phyloP scores from a whole-genome alignment of 2,888 invertebrate species.

The Drosophila pseudotalamancana region DNA sequence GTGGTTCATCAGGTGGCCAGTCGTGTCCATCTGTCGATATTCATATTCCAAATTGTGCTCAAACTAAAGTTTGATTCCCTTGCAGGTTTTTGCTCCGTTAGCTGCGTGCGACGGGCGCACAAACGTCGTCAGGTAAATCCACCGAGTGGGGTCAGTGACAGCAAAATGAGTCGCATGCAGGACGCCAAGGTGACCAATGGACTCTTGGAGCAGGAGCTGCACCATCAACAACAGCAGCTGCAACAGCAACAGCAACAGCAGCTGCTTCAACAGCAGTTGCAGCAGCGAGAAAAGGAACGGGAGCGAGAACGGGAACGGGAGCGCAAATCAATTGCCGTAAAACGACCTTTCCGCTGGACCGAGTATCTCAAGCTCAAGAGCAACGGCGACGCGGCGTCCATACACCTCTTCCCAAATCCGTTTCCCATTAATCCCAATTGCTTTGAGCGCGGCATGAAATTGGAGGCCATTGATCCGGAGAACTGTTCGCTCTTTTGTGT shows the following conservation, averaged over 20 bases:
- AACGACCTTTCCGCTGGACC: slow-evolving; percentile 91
- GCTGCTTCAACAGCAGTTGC: slow-evolving; percentile 46
- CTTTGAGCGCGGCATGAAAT: slow-evolving; percentile 93
- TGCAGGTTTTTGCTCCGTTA: slow-evolving; percentile 77
- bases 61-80: neutral
- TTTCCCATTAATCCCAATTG: slow-evolving; percentile 90
- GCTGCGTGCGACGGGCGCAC: slow-evolving; percentile 70
- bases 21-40: too few species aligned
- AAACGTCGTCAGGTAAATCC: slow-evolving; percentile 48
- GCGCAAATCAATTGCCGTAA: neutral
- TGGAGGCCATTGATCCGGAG: slow-evolving; percentile 97
- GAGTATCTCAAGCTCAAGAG: slow-evolving; percentile 91
- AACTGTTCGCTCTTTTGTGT: slow-evolving; percentile 96
- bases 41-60: neutral
- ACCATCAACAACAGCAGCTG: slow-evolving; percentile 1
- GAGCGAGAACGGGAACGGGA: slow-evolving; percentile 19
- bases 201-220: neutral
- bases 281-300: slow-evolving; percentile 55
- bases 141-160: slow-evolving; percentile 6
- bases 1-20: too few species aligned
- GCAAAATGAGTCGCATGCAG: slow-evolving; percentile 43
- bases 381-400: slow-evolving; percentile 89
- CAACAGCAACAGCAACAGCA: neutral
- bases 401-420: slow-evolving; percentile 90
- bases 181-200: slow-evolving; percentile 16